These are phyloP conservation scores for Palythoa grandis DNA, from an alignment of 92 coral and sea anemone genomes.

Conservation along the genomic window DNA sequence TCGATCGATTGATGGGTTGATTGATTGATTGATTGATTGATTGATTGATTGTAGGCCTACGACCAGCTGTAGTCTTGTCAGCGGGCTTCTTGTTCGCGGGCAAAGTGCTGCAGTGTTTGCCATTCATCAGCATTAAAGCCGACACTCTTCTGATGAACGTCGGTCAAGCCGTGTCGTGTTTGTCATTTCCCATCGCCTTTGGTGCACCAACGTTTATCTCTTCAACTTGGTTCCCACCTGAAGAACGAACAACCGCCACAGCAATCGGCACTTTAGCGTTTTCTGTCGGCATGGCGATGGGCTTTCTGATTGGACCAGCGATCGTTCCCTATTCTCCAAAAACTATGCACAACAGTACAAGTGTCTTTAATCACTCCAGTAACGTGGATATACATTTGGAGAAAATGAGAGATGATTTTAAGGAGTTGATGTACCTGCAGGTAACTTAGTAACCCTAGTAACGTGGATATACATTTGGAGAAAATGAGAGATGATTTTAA, in stretches of 20 bases:
- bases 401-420: too few relatives aligned
- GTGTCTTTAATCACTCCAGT: background rate
- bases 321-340: slow-evolving; percentile 49
- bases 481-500: too few relatives aligned
- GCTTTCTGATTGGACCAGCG: slow-evolving; percentile 68
- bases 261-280: slow-evolving; percentile 64
- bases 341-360: background rate
- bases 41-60: slow-evolving; percentile 46
- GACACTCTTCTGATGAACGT: slow-evolving; percentile 38
- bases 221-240: slow-evolving; percentile 76
- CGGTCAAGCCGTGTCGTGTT: slow-evolving; percentile 32
- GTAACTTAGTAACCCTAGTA: too few relatives aligned
- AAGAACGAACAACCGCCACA: slow-evolving; percentile 79
- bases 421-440: too few relatives aligned
- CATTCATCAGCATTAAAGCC: background rate
- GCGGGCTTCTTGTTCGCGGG: slow-evolving; percentile 42
- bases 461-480: too few relatives aligned
- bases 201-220: slow-evolving; percentile 68
- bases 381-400: background rate
- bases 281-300: slow-evolving; percentile 59
- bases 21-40: too few relatives aligned
- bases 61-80: slow-evolving; percentile 39
- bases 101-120: slow-evolving; percentile 39
- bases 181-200: slow-evolving; percentile 33
- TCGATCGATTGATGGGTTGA: too few relatives aligned